Percentiles rank a stretch among this genome's conserved stretches.
phyloP scores from a whole-genome alignment of 2,797 vertebrate species.

The Nyctibius grandis region DNA sequence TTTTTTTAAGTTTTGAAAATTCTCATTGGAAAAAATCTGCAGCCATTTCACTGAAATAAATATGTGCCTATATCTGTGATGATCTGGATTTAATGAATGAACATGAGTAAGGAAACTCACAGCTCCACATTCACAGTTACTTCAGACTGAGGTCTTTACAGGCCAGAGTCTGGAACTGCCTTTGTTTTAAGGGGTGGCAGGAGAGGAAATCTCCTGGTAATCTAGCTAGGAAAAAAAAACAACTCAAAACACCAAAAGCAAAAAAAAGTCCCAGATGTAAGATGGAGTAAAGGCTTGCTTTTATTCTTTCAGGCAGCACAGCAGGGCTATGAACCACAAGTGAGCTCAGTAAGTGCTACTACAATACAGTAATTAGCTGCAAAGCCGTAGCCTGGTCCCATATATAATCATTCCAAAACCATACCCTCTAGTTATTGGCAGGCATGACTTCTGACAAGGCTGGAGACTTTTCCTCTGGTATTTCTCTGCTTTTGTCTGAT shows the following conservation, averaged over 20 bases:
- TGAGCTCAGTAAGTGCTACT: neutral
- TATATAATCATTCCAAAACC: neutral
- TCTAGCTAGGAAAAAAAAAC: neutral
- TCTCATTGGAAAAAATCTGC: neutral
- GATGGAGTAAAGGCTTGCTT: neutral
- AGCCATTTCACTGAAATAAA: neutral
- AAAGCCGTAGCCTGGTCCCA: neutral
- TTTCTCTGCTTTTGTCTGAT: neutral
- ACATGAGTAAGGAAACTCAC: neutral
- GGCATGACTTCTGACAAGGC: neutral
- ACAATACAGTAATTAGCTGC: neutral
- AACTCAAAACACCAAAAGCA: neutral
- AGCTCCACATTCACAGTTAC: neutral
- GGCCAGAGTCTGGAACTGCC: neutral
- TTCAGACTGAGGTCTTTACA: neutral
- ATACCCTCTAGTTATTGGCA: neutral
- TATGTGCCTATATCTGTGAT: neutral
- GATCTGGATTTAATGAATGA: neutral
- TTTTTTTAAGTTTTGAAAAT: neutral
- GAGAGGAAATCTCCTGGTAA: neutral
- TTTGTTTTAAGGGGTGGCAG: neutral
- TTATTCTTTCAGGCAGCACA: neutral
- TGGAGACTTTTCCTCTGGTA: neutral
- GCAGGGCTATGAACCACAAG: neutral
- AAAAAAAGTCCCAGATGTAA: neutral